A percentile compares a stretch with the other conserved stretches of the same genome.
Evolutionary conservation across 2,888 invertebrate genomes (phyloP).

Genomic region (Lymantria dispar): DNA sequence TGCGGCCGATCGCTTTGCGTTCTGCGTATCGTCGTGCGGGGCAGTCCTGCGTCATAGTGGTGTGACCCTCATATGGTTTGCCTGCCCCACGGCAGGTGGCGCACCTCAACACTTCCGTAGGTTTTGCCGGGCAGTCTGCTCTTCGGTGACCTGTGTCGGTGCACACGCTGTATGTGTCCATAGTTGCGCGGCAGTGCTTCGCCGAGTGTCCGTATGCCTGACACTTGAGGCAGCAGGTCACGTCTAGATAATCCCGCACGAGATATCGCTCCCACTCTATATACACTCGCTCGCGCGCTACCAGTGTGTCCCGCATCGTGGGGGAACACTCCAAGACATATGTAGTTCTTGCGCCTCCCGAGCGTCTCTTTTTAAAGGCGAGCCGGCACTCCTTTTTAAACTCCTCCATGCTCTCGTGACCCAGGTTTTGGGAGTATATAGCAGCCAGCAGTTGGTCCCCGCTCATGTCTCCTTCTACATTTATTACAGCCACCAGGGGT

Average conservation of each 20-base stretch:
- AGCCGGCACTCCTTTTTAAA: background rate
- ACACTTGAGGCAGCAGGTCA: background rate
- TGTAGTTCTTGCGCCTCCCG: background rate
- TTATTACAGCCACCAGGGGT: constrained; percentile 5
- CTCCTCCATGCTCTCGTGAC: background rate
- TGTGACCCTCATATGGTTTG: background rate
- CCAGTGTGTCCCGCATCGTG: background rate
- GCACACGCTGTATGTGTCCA: background rate
- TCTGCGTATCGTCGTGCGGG: background rate
- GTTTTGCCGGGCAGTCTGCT: background rate
- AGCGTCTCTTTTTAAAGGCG: background rate
- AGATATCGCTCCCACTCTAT: background rate
- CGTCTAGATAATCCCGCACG: constrained; percentile 1
- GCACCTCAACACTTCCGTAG: background rate
- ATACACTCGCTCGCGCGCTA: background rate
- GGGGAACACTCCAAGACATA: background rate
- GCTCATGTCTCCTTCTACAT: background rate
- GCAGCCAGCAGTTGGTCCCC: background rate
- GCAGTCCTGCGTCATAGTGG: background rate
- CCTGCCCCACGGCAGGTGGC: background rate
- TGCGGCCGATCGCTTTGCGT: background rate
- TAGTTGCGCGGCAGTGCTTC: background rate
- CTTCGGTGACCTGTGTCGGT: background rate
- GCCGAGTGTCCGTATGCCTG: background rate
- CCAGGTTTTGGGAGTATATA: background rate